Conservation (phyloP, 2,888 invertebrate genomes). For the Stenolophus ochropezus region DNA sequence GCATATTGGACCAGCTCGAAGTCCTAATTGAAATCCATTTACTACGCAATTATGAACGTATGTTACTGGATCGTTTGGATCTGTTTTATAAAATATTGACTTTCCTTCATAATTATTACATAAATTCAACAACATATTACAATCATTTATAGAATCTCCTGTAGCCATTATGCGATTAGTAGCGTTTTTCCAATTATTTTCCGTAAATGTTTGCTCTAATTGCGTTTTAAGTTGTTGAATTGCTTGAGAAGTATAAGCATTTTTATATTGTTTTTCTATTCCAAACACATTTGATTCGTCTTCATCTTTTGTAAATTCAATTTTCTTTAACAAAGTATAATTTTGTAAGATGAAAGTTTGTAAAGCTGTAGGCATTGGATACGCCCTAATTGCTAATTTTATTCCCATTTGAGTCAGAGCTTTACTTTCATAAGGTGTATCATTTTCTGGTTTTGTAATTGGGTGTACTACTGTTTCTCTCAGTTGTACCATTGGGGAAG, state of each 20-base stretch:
- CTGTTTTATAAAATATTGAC: conserved; percentile 74
- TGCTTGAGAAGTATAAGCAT: conserved; percentile 63
- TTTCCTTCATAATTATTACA: conserved; percentile 80
- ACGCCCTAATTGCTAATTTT: conserved; percentile 82
- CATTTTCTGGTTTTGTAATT: conserved; percentile 83
- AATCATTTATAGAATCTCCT: conserved; percentile 91
- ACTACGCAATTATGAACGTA: conserved; percentile 87
- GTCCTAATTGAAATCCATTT: conserved; percentile 90
- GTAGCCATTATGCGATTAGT: conserved; percentile 90
- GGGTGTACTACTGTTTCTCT: conserved; percentile 92
- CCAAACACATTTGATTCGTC: conserved; percentile 69
- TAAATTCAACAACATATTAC: conserved; percentile 92
- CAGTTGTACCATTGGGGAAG: conserved; percentile 97
- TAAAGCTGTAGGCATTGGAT: conserved; percentile 84
- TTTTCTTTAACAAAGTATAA: conserved; percentile 81
- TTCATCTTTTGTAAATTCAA: conserved; percentile 71
- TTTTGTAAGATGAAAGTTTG: conserved; percentile 84
- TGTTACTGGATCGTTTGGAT: conserved; percentile 75
- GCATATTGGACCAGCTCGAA: conserved; percentile 94
- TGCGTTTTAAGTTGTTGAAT: conserved; percentile 73
- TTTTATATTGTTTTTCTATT: conserved; percentile 66
- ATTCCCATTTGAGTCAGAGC: conserved; percentile 61
- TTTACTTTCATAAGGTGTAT: conserved; percentile 64
- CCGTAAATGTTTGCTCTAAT: conserved; percentile 77
- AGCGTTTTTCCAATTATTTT: conserved; percentile 76